Base-by-base conservation (phyloP, 2,797 vertebrate genomes). In the Phrynocephalus forsythii region DNA sequence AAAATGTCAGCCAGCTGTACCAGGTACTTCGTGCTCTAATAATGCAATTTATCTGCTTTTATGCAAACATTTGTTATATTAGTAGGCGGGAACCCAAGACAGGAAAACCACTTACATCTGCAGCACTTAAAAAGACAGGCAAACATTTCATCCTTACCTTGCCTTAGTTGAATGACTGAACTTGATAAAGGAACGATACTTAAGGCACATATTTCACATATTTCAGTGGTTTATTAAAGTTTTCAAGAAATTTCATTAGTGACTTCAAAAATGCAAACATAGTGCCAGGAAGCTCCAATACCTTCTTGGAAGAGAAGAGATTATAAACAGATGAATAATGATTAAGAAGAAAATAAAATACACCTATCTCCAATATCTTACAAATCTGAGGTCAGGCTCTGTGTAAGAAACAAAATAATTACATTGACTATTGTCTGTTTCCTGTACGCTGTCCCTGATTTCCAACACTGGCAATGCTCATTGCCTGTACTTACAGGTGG, bases 1-100 rank as follows among this genome's bases (percentile, higher is more conserved):
- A 63, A 67, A 86, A 86, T 73, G 10, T 22, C 0, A 83, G 82
- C 9, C 3, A 73, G 1, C 71, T 24, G 83, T 22, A 88, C 13
- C 88, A 91, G 66, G n/a, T 50, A 86, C 76, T 28, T 92, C 80
- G 79, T 3, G 33, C 6, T 90, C 78, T 91, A 72, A 88, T 90
- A 69, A 86, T 0, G 67, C 71, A 60, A 67, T 22, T 91, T 86
- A 78, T 89, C 90, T 69, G 88, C 66, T 82, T 76, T 86, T 73
- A 83, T 8, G 28, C 5, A 79, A 79, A 89, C 13, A 71, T 66
- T 28, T 52, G 71, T 76, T 81, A 81, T 48, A 38, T 76, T 75
- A 75, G 18, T 67, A 26, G 44, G 71, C 68, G 72, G 38, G 89
- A 52, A 78, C 30, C 48, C 18, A 78, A 90, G 18, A 60, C 77